Base-by-base conservation (phyloP, 2,113 vertebrate genomes). In the Myiozetetes cayanensis region DNA sequence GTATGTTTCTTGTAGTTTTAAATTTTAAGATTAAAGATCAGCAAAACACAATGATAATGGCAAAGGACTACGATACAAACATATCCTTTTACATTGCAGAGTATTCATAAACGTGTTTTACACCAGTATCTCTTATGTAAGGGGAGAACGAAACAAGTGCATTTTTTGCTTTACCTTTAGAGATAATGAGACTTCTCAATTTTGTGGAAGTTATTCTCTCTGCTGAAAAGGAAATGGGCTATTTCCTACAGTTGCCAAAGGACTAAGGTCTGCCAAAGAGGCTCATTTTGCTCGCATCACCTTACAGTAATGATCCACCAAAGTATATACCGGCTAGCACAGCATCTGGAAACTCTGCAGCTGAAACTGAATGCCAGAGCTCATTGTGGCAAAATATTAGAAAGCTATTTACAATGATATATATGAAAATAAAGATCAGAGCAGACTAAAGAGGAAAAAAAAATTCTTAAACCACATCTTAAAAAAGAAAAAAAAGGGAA, bases 291-390 rank as follows among this genome's bases (percentile, higher is more conserved):
- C 72, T 95, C 94, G 68, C 63, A 28, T 89, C 92, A 44, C 39
- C 88, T 86, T 86, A 89, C n/a, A 85, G 78, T 87, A 95, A 97
- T 87, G 84, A 95, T 93, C n/a, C 52, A 96, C 85, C 93, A 94
- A 82, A 79, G 33, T 93, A 77, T 49, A 66, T 30, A 25, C 9
- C 56, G 59, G 61, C 77, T 88, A 96, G 80, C 78, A 94, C 68
- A 91, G 72, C 70, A 93, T 90, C 94, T 97, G 58, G 62, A 90
- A 93, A 75, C 62, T 89, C 56, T 81, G 68, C 44, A 95, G 65
- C 73, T 74, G 49, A 85, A 83, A 46, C 24, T 76, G 43, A 94
- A 93, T 93, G 63, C 77, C 89, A 84, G 65, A 89, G n/a, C 46
- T 84, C 61, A 35, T 46, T 63, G 89, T 91, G 80, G 76, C 87